Base-by-base conservation (phyloP, 2,888 invertebrate species). In the Microdon myrmicae region DNA sequence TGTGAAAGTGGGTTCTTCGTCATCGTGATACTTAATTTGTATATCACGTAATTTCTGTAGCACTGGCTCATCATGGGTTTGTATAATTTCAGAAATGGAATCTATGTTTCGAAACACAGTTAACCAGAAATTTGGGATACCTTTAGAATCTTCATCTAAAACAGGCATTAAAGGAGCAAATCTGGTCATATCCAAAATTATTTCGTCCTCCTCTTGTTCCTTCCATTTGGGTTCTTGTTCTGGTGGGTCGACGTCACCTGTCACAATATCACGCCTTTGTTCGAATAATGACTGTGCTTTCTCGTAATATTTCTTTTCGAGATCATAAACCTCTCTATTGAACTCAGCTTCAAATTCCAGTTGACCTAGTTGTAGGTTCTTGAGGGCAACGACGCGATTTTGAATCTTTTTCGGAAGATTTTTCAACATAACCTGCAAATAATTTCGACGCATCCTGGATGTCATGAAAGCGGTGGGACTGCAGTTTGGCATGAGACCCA, bases 261-360 rank as follows among this genome's bases (percentile, higher is more conserved):
- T 64, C 19, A 80, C 71, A 49, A 80, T 74, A 16, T 73, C 70
- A 58, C 70, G 74, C 53, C 80, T 72, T 54, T 77, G 76, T 35
- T 79, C 75, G 31, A 75, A 75, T 43, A 79, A 59, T 3, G 78
- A 77, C 54, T 77, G 75, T 68, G 79, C 79, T 20, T 73, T 73
- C 19, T 73, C 68, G 49, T 80, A 79, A 66, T 78, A 80, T 59
- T 75, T 72, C 34, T 75, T 75, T 64, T 80, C 80, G 8, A 80
- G 68, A 58, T 77, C 74, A 48, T 80, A 80, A 9, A 80, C 78
- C 75, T 97, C 96, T 75, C 92, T 89, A 79, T 95, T 98, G 81
- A 99, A 99, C 77, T 94, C 88, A 0, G 94, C 89, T 81, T 98
- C 97, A 49, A 96, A 85, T 74, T 93, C 87, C 6, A 92, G 88